Base-by-base conservation (phyloP, 2,888 invertebrate genomes). In the Hydroisotoma schaefferi region DNA sequence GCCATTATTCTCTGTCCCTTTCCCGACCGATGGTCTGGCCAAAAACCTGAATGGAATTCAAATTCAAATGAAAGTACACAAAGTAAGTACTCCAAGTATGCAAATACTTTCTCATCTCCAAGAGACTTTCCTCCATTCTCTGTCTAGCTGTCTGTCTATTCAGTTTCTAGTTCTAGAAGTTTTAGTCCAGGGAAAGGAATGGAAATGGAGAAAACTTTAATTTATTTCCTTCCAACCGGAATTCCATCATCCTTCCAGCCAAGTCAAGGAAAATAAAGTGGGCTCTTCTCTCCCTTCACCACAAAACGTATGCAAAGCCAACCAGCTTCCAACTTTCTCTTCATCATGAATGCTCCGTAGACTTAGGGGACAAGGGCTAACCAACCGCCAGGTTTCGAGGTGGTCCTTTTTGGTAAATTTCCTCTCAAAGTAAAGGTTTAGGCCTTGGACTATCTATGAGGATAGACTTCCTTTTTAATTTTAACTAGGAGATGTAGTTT, bases 21-120 rank as follows among this genome's bases (percentile, higher is more conserved):
- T 49, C 49, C 18, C 5, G 20, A n/a, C 18, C 43, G 20, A 25
- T 46, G 33, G 20, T 40, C 40, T 49, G 49, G 49, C 49, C 49
- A 49, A 26, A 52, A 48, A 52, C 52, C 52, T 52, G 52, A 52
- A 37, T 37, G 23, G 52, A 52, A 52, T 52, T 52, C 52, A 37
- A 52, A 52, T 52, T 52, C 52, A 52, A 52, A 52, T n/a, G n/a
- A n/a, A n/a, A n/a, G n/a, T 37, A 52, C 27, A 52, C 15, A 37
- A 52, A 52, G 52, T 52, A 18, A 33, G 33, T 33, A 20, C 28
- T 48, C 20, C 27, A 54, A 54, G 40, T 54, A 46, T 55, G 46
- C 29, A 55, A 55, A 55, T 33, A 46, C 46, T 55, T 46, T 55
- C 55, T 55, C 55, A 52, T 40, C 54, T 47, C 56, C 47, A 33